Percentiles rank a stretch among this genome's conserved stretches.
These are phyloP conservation scores for Chrysaora quinquecirrha DNA, from an alignment of 30 jellyfish, hydroid and myxozoan species.

Conservation along the genomic window DNA sequence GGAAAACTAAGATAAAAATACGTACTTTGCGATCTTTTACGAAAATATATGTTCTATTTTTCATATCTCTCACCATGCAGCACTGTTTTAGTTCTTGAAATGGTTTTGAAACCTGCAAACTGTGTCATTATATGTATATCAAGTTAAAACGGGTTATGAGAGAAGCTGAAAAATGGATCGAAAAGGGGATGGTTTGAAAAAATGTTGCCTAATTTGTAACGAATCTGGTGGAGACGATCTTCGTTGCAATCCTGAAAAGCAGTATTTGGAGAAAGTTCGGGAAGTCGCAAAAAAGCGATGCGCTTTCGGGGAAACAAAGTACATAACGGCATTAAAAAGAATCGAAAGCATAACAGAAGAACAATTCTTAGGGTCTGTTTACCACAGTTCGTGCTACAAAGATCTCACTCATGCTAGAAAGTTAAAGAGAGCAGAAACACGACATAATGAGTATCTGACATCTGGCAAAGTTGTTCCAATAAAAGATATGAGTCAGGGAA, in stretches of 20 bases:
- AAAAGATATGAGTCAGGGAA: too few species aligned
- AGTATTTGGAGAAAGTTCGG: constrained; percentile 4
- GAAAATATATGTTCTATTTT: background rate
- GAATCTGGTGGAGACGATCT: background rate
- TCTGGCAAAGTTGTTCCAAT: background rate
- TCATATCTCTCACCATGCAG: background rate
- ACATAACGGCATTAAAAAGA: constrained; percentile 7
- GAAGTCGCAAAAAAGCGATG: constrained; percentile 2
- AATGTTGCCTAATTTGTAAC: background rate
- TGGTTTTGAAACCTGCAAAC: background rate
- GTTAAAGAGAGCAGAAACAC: background rate
- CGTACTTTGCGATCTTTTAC: background rate
- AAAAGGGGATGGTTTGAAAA: background rate
- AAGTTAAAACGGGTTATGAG: background rate
- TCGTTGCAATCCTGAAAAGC: background rate
- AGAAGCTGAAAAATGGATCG: background rate
- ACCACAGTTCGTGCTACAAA: constrained; percentile 21
- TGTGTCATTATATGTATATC: too few species aligned
- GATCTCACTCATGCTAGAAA: constrained; percentile 14
- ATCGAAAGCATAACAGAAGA: constrained; percentile 9
- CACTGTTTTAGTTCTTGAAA: background rate
- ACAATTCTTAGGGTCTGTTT: background rate
- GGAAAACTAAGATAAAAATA: background rate
- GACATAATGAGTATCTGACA: background rate
- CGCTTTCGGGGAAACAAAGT: constrained; percentile 7